These are phyloP conservation scores for Planococcus citri DNA, from an alignment of 1,140 invertebrate genomes.

Conservation along the genomic window DNA sequence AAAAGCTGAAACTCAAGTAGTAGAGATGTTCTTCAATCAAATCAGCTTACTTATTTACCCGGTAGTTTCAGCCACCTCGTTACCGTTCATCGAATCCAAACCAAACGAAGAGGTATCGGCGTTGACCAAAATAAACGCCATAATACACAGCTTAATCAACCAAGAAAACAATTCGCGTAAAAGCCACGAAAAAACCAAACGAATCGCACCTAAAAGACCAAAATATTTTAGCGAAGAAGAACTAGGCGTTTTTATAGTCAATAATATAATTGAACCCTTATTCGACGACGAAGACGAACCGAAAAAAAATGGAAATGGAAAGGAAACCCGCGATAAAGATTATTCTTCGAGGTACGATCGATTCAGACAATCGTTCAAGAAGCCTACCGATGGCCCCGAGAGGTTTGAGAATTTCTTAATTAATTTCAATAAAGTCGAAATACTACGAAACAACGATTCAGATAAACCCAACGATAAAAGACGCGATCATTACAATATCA, in stretches of 20 bases:
- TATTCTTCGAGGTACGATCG: neutral
- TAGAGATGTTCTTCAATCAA: conserved; percentile 12
- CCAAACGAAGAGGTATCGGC: neutral
- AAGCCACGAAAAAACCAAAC: neutral
- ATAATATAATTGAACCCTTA: conserved; percentile 9
- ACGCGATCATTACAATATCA: neutral
- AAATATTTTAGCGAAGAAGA: conserved; percentile 12
- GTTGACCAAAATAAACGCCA: conserved; percentile 12
- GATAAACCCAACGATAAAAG: neutral
- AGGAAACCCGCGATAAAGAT: neutral
- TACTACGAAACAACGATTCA: neutral
- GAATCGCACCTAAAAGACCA: neutral
- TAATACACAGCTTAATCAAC: neutral
- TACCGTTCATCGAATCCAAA: neutral
- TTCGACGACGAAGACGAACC: conserved; percentile 14
- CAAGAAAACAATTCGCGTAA: neutral
- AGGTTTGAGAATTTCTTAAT: neutral
- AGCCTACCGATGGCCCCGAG: neutral
- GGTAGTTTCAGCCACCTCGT: neutral
- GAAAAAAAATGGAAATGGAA: neutral
- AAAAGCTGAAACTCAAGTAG: conserved; percentile 7
- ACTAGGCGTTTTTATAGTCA: neutral
- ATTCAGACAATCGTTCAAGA: neutral
- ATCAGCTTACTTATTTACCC: conserved; percentile 8
- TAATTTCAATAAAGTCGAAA: neutral